These are phyloP conservation scores for Alca torda DNA, from an alignment of 2,797 vertebrate species.

Conservation along the genomic window DNA sequence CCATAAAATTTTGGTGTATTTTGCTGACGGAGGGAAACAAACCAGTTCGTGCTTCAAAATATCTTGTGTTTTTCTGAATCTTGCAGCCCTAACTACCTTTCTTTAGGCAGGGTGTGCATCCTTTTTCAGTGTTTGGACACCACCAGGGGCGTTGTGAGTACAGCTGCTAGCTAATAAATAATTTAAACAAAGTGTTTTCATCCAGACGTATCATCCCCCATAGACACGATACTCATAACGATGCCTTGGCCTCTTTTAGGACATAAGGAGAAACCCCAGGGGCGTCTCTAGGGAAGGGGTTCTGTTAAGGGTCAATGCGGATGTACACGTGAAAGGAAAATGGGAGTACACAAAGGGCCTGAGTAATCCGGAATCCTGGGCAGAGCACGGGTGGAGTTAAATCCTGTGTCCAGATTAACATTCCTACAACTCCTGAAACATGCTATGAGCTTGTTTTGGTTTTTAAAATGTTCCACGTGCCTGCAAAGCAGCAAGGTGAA, in stretches of 20 bases:
- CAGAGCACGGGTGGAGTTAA: background rate
- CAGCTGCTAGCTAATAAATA: background rate
- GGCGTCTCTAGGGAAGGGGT: background rate
- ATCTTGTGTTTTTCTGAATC: background rate
- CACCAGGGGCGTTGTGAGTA: background rate
- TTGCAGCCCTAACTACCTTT: background rate
- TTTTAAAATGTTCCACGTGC: background rate
- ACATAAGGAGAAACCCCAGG: background rate
- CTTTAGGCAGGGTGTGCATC: background rate
- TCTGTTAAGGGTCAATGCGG: background rate
- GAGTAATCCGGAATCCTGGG: constrained; percentile 14
- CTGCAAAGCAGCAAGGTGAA: background rate
- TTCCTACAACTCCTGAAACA: background rate
- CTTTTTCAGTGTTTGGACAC: background rate
- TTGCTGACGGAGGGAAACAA: background rate
- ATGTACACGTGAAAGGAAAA: background rate
- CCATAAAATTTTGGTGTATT: background rate
- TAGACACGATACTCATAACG: background rate
- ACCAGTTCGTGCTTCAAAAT: background rate
- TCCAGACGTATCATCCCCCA: background rate
- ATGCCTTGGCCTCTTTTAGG: background rate
- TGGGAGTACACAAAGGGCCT: background rate
- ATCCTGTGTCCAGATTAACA: constrained; percentile 8
- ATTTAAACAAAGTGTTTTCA: background rate
- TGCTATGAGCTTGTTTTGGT: background rate